These are phyloP conservation scores for Oncorhynchus kisutch DNA, from an alignment of 2,113 vertebrate species.

Conservation along the genomic window DNA sequence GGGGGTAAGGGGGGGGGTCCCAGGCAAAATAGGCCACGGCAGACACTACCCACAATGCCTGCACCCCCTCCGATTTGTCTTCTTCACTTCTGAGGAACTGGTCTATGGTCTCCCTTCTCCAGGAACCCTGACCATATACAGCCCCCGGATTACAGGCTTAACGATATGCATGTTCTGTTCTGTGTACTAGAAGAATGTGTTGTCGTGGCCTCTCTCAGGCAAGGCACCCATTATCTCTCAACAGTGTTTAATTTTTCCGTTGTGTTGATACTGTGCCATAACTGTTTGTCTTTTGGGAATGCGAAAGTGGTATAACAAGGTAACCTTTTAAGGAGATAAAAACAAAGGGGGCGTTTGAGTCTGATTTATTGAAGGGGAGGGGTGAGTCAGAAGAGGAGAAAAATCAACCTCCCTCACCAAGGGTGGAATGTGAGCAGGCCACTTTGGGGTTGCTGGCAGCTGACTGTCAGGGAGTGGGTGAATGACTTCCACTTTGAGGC, in stretches of 20 bases:
- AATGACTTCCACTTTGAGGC: constrained; percentile 19
- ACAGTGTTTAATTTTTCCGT: neutral
- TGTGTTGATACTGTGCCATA: neutral
- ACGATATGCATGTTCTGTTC: constrained; percentile 51
- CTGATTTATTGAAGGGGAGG: neutral
- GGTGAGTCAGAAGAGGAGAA: neutral
- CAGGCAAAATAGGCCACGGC: constrained; percentile 25
- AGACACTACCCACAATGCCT: constrained; percentile 15
- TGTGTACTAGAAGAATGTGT: constrained; percentile 41
- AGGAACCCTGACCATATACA: constrained; percentile 67
- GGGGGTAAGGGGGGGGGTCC: constrained; percentile 16
- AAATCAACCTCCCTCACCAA: too few species aligned
- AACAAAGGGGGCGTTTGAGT: constrained; percentile 35
- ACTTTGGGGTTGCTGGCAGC: constrained; percentile 20
- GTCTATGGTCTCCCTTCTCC: constrained; percentile 40
- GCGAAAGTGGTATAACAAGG: constrained; percentile 14
- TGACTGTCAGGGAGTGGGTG: constrained; percentile 32
- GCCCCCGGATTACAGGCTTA: constrained; percentile 10
- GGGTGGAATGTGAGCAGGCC: constrained; percentile 29
- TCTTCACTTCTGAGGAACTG: constrained; percentile 50
- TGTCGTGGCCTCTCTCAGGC: constrained; percentile 14
- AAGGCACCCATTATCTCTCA: constrained; percentile 29
- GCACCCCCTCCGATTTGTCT: neutral
- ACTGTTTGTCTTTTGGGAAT: constrained; percentile 10
- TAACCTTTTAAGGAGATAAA: constrained; percentile 62